Percentiles rank a stretch among this genome's conserved stretches.
phyloP scores from a whole-genome alignment of 2,888 invertebrate species.

The Catocala fraxini region DNA sequence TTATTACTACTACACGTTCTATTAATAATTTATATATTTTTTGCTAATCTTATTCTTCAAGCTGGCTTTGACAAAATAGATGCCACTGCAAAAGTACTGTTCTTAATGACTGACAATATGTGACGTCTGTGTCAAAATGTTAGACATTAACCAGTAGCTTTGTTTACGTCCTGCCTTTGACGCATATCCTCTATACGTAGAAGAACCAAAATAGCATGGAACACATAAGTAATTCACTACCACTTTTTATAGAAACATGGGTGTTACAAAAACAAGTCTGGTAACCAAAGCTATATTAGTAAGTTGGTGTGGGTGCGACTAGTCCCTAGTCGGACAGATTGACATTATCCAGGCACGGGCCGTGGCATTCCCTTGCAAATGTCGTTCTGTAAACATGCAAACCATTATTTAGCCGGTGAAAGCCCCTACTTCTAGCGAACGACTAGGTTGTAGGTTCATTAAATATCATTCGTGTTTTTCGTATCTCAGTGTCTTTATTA shows the following conservation, averaged over 20 bases:
- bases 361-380: conserved; percentile 57
- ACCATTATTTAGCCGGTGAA: conserved; percentile 44
- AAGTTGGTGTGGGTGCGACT: conserved; percentile 35
- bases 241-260: conserved; percentile 4
- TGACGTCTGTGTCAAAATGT: too few relatives aligned
- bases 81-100: too few relatives aligned
- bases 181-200: too few relatives aligned
- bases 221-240: not conserved
- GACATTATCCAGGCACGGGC: conserved; percentile 57
- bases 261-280: conserved; percentile 23
- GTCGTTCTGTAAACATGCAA: conserved; percentile 51
- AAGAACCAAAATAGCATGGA: too few relatives aligned
- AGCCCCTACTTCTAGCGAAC: conserved; percentile 24
- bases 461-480: conserved; percentile 7
- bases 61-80: too few relatives aligned
- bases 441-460: conserved; percentile 7
- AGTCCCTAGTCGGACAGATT: conserved; percentile 45
- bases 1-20: too few relatives aligned
- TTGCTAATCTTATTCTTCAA: too few relatives aligned
- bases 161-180: too few relatives aligned
- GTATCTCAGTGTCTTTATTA: not conserved
- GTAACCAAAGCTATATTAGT: conserved; percentile 38
- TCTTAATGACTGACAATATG: too few relatives aligned
- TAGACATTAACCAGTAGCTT: too few relatives aligned
- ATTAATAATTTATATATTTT: too few relatives aligned